Evolutionary conservation across 2,797 vertebrate species (phyloP).

Genomic region (Xerus rutilus): DNA sequence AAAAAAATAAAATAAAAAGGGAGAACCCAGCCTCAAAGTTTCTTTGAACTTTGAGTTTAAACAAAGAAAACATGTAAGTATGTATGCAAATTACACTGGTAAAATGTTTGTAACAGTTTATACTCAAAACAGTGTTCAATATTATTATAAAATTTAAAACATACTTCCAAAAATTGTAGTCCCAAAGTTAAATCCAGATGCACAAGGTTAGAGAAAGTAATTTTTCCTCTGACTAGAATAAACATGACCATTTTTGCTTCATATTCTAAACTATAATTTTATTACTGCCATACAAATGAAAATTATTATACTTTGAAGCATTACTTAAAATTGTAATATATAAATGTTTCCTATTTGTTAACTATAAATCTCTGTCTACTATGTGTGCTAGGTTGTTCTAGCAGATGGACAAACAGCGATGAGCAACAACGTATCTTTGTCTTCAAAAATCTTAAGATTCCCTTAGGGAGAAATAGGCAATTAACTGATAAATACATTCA

Average conservation of each 20-base stretch:
- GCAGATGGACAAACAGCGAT: neutral
- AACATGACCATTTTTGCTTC: neutral
- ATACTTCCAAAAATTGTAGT: neutral
- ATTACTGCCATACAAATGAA: neutral
- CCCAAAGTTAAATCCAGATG: neutral
- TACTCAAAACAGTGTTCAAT: neutral
- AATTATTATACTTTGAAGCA: conserved; percentile 19
- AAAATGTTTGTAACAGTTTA: neutral
- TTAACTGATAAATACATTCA: conserved; percentile 11
- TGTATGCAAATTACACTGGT: neutral
- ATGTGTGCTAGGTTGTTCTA: neutral
- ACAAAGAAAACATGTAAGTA: neutral
- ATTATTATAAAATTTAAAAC: conserved; percentile 13
- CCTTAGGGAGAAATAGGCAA: neutral
- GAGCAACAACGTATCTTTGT: neutral
- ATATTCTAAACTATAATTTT: neutral
- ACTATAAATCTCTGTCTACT: neutral
- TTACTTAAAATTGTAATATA: neutral
- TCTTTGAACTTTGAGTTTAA: neutral
- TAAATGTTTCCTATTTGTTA: neutral
- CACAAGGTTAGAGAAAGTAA: neutral
- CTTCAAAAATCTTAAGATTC: neutral
- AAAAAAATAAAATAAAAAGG: neutral
- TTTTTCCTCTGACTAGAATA: neutral
- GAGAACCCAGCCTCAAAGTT: conserved; percentile 15